These are phyloP conservation scores for Ecdyonurus torrentis DNA, from an alignment of 2,888 invertebrate genomes.

Conservation along the genomic window DNA sequence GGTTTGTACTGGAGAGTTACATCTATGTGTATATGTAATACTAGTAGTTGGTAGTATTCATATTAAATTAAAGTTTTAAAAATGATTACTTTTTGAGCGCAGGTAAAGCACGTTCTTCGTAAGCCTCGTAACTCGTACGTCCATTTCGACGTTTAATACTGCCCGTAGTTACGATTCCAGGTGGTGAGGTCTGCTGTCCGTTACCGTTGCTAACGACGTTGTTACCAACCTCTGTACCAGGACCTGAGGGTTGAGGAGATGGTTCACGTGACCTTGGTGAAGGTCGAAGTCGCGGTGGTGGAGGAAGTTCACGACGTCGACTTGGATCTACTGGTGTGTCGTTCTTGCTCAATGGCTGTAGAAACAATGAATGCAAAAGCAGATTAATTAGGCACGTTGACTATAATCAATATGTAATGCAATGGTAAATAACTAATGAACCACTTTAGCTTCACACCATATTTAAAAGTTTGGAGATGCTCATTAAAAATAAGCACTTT, in stretches of 20 bases:
- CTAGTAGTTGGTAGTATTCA: too few relatives aligned
- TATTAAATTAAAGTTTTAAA: too few relatives aligned
- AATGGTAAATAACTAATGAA: neutral
- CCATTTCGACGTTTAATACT: neutral
- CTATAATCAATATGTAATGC: too few relatives aligned
- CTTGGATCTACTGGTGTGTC: constrained; percentile 39
- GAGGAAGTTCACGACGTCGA: constrained; percentile 31
- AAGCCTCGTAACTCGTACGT: constrained; percentile 61
- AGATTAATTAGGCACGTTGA: too few relatives aligned
- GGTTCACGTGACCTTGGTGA: constrained; percentile 24
- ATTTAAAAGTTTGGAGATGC: constrained; percentile 8
- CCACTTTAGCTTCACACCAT: neutral
- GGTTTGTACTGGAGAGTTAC: too few relatives aligned
- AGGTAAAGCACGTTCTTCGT: constrained; percentile 71
- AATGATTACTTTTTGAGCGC: constrained; percentile 72
- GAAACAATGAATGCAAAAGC: too few relatives aligned
- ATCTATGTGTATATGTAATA: too few relatives aligned
- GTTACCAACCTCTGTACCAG: constrained; percentile 20
- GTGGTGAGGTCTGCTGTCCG: constrained; percentile 11
- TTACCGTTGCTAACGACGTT: constrained; percentile 6
- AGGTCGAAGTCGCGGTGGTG: constrained; percentile 24
- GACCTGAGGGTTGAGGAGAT: constrained; percentile 18
- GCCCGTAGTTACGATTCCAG: neutral
- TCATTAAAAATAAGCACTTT: too few relatives aligned
- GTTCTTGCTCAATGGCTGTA: constrained; percentile 26